Evolutionary conservation across 1,140 invertebrate genomes (phyloP).

Genomic region (Lineus longissimus): DNA sequence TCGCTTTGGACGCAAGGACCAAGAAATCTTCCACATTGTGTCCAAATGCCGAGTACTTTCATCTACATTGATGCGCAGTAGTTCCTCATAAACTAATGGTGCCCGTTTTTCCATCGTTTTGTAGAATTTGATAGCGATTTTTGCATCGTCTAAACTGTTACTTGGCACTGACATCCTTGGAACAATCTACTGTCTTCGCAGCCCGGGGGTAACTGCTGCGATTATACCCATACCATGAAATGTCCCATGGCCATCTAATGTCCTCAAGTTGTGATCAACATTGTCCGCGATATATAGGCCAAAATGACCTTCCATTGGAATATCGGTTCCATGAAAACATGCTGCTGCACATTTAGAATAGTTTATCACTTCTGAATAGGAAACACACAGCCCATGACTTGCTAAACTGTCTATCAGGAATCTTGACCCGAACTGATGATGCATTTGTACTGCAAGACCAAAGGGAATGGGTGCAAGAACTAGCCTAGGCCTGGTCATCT

Average conservation of each 20-base stretch:
- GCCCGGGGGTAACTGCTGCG: constrained; percentile 25
- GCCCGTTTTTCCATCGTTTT: background rate
- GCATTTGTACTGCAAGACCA: constrained; percentile 11
- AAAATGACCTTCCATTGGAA: constrained; percentile 12
- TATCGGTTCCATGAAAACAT: constrained; percentile 5
- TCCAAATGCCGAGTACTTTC: constrained; percentile 11
- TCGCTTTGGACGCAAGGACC: constrained; percentile 7
- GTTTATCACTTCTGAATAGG: constrained; percentile 23
- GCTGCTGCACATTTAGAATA: constrained; percentile 26
- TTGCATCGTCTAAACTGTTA: constrained; percentile 10
- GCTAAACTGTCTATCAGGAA: constrained; percentile 17
- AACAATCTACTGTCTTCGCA: constrained; percentile 1
- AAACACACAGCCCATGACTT: constrained; percentile 17
- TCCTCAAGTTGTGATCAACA: constrained; percentile 31
- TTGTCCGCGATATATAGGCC: constrained; percentile 33
- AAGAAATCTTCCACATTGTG: constrained; percentile 15
- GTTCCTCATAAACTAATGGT: background rate
- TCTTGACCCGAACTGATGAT: constrained; percentile 15
- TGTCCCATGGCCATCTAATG: constrained; percentile 31
- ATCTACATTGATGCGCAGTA: background rate
- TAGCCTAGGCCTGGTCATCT: too few relatives aligned
- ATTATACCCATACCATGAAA: constrained; percentile 43
- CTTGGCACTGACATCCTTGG: constrained; percentile 13
- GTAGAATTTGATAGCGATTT: constrained; percentile 19
- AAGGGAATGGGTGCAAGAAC: constrained; percentile 12